Evolutionary conservation across 2,888 invertebrate genomes (phyloP).

Genomic region (Amphipyra tragopoginis): DNA sequence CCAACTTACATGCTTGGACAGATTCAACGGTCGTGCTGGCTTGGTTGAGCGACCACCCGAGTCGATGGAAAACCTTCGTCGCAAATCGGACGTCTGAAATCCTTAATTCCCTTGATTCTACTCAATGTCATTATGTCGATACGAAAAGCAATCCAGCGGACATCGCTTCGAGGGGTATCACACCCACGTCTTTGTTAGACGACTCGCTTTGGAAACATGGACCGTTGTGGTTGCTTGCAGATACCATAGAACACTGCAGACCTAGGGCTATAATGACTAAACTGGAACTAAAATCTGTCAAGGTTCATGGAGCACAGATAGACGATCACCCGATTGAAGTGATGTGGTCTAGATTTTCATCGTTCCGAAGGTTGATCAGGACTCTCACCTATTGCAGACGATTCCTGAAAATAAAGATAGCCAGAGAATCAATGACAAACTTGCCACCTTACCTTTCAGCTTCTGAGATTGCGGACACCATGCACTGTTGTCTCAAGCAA

Average conservation of each 20-base stretch:
- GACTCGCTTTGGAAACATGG: background rate
- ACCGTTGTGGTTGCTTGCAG: background rate
- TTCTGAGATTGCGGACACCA: too few species aligned
- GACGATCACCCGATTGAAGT: background rate
- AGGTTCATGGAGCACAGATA: background rate
- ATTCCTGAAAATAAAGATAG: background rate
- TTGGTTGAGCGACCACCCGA: constrained; percentile 2
- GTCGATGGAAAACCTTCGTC: constrained; percentile 5
- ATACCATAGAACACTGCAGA: background rate
- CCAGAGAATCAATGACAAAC: too few species aligned
- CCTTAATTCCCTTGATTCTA: background rate
- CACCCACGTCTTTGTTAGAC: background rate
- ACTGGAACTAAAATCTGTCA: background rate
- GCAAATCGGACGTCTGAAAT: constrained; percentile 3
- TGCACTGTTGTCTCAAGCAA: too few species aligned
- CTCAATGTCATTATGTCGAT: background rate
- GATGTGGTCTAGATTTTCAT: background rate
- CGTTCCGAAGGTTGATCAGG: background rate
- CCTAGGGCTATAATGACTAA: background rate
- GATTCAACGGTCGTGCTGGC: constrained; percentile 4
- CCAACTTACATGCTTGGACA: background rate
- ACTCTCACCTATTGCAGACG: background rate
- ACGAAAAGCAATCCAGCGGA: constrained; percentile 2
- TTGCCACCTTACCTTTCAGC: too few species aligned
- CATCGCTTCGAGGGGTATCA: background rate